Percentiles rank a stretch among this genome's conserved stretches.
Conservation (phyloP, 2,888 invertebrate species). For the Erebia palarica region DNA sequence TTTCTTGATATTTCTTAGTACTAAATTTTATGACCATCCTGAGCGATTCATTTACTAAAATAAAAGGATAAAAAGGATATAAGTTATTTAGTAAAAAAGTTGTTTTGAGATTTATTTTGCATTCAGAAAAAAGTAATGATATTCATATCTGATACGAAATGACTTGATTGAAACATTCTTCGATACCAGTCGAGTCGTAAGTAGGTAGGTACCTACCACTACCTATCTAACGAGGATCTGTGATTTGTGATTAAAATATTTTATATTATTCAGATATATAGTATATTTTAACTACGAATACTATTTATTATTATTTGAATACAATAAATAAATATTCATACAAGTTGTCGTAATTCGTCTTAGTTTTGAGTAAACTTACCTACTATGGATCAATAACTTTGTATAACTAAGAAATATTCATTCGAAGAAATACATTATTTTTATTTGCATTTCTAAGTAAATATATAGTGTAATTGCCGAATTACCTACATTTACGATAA, state of each 20-base stretch:
- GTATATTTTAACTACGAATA: too few species aligned
- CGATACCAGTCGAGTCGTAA: not conserved
- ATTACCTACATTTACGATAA: not conserved
- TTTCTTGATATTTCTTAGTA: not conserved
- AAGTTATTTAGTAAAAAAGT: not conserved
- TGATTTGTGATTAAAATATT: too few species aligned
- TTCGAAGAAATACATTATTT: not conserved
- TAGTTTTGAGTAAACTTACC: not conserved
- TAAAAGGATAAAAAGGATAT: too few species aligned
- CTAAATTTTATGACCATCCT: not conserved
- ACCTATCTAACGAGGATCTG: not conserved
- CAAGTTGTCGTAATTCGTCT: too few species aligned
- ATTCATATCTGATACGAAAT: constrained; percentile 4
- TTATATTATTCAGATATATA: too few species aligned
- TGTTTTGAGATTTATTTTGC: not conserved
- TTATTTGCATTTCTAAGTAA: not conserved
- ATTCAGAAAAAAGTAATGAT: not conserved
- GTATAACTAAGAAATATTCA: not conserved
- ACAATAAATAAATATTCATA: too few species aligned
- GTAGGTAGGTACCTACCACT: not conserved
- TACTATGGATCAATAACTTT: not conserved
- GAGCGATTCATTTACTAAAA: not conserved
- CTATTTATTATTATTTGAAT: too few species aligned
- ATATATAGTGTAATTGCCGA: not conserved
- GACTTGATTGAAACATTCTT: not conserved